Conservation (phyloP, 1,140 invertebrate genomes). For the Microplitis mediator region DNA sequence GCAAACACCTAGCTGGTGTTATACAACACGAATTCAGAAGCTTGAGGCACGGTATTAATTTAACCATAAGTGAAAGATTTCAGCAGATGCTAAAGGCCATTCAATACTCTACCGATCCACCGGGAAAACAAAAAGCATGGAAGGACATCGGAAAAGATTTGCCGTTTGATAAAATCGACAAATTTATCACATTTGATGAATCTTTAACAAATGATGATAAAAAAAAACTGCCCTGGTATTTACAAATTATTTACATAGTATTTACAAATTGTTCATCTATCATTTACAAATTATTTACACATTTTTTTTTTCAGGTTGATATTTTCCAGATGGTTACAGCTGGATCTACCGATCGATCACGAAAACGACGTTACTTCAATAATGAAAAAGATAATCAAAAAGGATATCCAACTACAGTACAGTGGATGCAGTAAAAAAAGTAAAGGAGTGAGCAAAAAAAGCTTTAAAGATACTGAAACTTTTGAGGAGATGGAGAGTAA, state of each 20-base stretch:
- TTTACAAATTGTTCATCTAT: not conserved
- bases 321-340: not conserved
- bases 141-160: too few relatives aligned
- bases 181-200: too few relatives aligned
- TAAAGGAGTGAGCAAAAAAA: not conserved
- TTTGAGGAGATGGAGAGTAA: slow-evolving; percentile 22
- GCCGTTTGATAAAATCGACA: too few relatives aligned
- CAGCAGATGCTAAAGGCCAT: too few relatives aligned
- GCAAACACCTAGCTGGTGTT: too few relatives aligned
- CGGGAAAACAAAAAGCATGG: too few relatives aligned
- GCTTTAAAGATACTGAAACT: not conserved
- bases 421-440: not conserved
- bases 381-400: not conserved
- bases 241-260: not conserved
- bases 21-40: too few relatives aligned
- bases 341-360: not conserved
- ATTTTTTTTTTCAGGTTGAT: not conserved
- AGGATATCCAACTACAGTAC: not conserved
- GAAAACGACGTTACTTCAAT: not conserved
- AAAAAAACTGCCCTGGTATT: not conserved
- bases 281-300: not conserved
- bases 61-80: too few relatives aligned
- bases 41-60: too few relatives aligned
- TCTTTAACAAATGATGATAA: too few relatives aligned
- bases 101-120: too few relatives aligned